Evolutionary conservation across 2,797 vertebrate species (phyloP).

Genomic region (Helarctos malayanus): DNA sequence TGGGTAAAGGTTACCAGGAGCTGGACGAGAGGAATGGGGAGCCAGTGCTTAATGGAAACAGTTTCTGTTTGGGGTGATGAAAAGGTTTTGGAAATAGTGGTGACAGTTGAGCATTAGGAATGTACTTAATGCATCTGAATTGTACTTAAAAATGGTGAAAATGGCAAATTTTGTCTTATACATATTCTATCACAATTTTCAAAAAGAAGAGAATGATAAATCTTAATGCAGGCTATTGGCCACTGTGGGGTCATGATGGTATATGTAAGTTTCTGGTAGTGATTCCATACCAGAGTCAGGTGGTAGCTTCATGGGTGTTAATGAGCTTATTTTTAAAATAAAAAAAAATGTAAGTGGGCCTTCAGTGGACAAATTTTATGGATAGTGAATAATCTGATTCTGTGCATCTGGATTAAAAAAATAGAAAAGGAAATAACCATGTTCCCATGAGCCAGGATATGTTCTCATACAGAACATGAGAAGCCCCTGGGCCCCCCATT

Average conservation of each 20-base stretch:
- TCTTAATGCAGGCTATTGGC: not conserved
- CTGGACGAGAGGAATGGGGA: not conserved
- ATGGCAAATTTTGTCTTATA: not conserved
- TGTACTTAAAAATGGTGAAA: not conserved
- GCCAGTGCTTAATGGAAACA: not conserved
- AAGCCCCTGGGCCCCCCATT: not conserved
- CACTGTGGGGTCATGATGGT: not conserved
- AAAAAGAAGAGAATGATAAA: not conserved
- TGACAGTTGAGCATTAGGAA: not conserved
- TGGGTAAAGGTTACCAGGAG: not conserved
- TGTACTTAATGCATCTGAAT: not conserved
- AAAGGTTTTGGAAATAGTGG: not conserved
- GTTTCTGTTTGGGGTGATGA: not conserved
- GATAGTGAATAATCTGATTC: not conserved
- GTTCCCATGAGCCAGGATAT: not conserved
- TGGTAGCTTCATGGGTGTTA: not conserved
- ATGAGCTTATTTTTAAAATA: constrained; percentile 16
- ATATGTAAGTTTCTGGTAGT: not conserved
- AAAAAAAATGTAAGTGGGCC: not conserved
- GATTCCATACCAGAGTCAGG: not conserved
- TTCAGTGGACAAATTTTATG: not conserved
- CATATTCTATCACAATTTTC: not conserved
- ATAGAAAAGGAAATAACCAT: constrained; percentile 9
- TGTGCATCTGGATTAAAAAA: not conserved
- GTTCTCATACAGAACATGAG: not conserved